Percentiles rank a stretch among this genome's conserved stretches.
phyloP scores from a whole-genome alignment of 2,888 invertebrate species.

The Orchesellides sinensis region DNA sequence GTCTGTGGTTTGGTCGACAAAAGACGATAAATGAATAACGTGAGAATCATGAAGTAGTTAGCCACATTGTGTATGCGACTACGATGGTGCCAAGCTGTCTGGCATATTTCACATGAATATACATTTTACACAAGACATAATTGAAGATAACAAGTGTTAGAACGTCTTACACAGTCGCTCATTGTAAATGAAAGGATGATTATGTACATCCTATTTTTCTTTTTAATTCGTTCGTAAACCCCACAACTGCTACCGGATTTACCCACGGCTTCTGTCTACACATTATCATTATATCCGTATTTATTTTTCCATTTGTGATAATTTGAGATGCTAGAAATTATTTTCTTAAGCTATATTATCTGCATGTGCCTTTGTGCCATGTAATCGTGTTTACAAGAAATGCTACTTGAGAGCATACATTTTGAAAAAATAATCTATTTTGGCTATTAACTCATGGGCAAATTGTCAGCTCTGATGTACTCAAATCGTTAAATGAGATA shows the following conservation, averaged over 20 bases:
- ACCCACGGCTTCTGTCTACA: constrained; percentile 5
- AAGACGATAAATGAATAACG: constrained; percentile 34
- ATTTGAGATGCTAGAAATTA: too few species aligned
- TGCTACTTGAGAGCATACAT: too few species aligned
- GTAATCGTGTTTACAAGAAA: not conserved
- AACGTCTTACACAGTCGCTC: not conserved
- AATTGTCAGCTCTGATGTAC: constrained; percentile 18
- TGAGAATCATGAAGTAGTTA: too few species aligned
- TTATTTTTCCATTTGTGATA: too few species aligned
- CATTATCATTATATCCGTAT: not conserved
- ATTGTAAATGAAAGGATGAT: constrained; percentile 24
- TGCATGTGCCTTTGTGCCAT: not conserved
- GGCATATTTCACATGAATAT: constrained; percentile 33
- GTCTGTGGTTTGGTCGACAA: not conserved
- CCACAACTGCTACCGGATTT: constrained; percentile 49
- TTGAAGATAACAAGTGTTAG: not conserved
- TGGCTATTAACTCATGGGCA: constrained; percentile 28
- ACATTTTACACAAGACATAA: not conserved
- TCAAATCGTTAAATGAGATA: not conserved
- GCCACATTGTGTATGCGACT: too few species aligned
- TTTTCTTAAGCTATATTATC: too few species aligned
- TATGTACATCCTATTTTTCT: constrained; percentile 39
- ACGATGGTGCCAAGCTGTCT: constrained; percentile 55
- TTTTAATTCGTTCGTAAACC: constrained; percentile 1
- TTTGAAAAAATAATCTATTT: constrained; percentile 48